These are phyloP conservation scores for Hyperoplus immaculatus DNA, from an alignment of 2,797 vertebrate species.

Conservation along the genomic window DNA sequence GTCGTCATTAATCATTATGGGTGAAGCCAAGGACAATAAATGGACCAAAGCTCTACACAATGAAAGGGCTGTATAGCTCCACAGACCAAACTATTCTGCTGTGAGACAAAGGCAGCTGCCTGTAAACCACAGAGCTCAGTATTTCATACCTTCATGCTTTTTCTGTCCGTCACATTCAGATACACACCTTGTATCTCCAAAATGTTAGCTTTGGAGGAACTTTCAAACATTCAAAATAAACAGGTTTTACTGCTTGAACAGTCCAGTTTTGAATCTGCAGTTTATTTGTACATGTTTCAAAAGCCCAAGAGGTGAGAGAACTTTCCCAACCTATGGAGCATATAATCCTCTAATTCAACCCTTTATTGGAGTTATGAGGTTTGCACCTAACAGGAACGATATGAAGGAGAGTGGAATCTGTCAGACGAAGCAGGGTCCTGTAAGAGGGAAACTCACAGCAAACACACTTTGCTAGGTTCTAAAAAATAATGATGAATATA, in stretches of 20 bases:
- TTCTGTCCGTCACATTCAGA: constrained; percentile 29
- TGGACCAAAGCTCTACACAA: constrained; percentile 33
- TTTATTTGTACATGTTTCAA: constrained; percentile 32
- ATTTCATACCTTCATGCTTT: constrained; percentile 27
- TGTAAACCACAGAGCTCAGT: constrained; percentile 23
- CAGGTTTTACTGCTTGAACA: constrained; percentile 12
- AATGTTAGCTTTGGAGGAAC: constrained; percentile 41
- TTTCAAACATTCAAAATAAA: constrained; percentile 7
- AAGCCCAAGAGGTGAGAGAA: constrained; percentile 27
- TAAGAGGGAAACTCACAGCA: constrained; percentile 2
- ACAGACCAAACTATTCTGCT: constrained; percentile 31
- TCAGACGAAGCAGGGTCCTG: constrained; percentile 16
- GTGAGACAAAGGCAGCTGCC: constrained; percentile 44
- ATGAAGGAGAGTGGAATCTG: constrained; percentile 27
- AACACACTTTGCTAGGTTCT: not conserved
- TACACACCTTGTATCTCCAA: constrained; percentile 28
- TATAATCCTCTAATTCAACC: constrained; percentile 41
- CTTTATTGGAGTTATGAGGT: constrained; percentile 16
- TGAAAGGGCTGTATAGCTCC: constrained; percentile 38
- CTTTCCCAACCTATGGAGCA: constrained; percentile 36
- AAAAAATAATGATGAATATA: not conserved
- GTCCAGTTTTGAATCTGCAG: constrained; percentile 26
- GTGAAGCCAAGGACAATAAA: constrained; percentile 64
- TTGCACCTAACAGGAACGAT: constrained; percentile 22
- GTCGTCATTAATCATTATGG: constrained; percentile 62